Conservation (phyloP, 2,113 vertebrate genomes). For the Seriola dumerili region DNA sequence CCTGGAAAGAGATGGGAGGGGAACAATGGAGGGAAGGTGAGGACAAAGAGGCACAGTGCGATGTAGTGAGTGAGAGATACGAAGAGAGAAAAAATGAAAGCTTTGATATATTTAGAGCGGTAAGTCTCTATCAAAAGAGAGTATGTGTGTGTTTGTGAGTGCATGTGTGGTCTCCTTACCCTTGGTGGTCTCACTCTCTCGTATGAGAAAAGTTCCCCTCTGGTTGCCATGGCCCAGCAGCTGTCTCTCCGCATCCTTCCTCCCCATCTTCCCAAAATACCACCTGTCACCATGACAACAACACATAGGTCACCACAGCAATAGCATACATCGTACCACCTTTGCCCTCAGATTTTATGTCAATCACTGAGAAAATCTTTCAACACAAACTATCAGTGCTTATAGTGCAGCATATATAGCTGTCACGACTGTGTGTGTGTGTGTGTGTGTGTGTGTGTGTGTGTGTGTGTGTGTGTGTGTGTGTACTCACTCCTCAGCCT, state of each 20-base stretch:
- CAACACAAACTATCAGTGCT: background rate
- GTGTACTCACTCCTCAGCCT: slow-evolving; percentile 94
- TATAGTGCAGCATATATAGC: background rate
- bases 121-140: background rate
- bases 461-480: slow-evolving; percentile 28
- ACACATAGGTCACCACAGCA: slow-evolving; percentile 49
- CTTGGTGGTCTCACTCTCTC: slow-evolving; percentile 96
- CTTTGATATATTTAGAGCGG: background rate
- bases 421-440: background rate
- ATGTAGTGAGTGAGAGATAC: background rate
- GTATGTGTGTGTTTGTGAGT: background rate
- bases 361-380: slow-evolving; percentile 17
- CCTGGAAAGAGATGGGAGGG: slow-evolving; percentile 76
- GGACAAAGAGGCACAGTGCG: background rate
- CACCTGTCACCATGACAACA: slow-evolving; percentile 86
- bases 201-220: slow-evolving; percentile 92
- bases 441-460: slow-evolving; percentile 16
- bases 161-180: slow-evolving; percentile 77
- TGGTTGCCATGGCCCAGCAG: slow-evolving; percentile 89
- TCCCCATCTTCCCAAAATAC: slow-evolving; percentile 97
- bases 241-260: slow-evolving; percentile 94
- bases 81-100: background rate
- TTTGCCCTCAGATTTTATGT: slow-evolving; percentile 42
- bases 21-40: background rate
- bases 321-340: slow-evolving; percentile 31